Percentiles rank a stretch among this genome's conserved stretches.
Conservation (phyloP, 2,888 invertebrate genomes). For the Meta bourneti region DNA sequence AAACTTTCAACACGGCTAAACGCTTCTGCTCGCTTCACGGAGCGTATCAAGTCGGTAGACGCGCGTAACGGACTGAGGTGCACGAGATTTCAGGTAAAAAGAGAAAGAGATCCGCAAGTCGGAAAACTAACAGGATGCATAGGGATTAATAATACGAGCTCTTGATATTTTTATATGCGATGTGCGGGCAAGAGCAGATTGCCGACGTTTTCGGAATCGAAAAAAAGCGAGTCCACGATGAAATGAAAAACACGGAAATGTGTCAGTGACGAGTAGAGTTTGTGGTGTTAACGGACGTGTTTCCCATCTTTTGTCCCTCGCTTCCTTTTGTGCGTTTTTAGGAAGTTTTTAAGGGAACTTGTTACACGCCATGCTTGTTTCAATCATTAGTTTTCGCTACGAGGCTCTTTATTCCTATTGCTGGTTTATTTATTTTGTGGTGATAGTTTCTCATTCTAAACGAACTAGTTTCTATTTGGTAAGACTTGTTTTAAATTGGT, state of each 20-base stretch:
- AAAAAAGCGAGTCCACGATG: slow-evolving; percentile 3
- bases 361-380: neutral
- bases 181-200: slow-evolving; percentile 23
- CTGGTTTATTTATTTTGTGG: too few species aligned
- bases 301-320: slow-evolving; percentile 7
- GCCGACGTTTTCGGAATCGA: neutral
- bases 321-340: neutral
- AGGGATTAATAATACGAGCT: slow-evolving; percentile 14
- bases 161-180: slow-evolving; percentile 63
- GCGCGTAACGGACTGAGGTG: slow-evolving; percentile 17
- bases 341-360: neutral
- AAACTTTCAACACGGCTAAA: slow-evolving; percentile 17
- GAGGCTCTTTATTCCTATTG: neutral
- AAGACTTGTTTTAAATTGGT: too few species aligned
- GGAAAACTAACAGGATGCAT: slow-evolving; percentile 57
- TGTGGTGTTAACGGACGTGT: slow-evolving; percentile 2
- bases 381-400: neutral
- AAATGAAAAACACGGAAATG: slow-evolving; percentile 60
- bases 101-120: slow-evolving; percentile 44
- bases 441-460: too few species aligned
- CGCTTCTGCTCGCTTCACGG: slow-evolving; percentile 18
- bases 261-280: neutral
- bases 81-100: slow-evolving; percentile 1
- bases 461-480: too few species aligned
- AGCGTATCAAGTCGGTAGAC: slow-evolving; percentile 44